These are phyloP conservation scores for Tricholaema leucomelas DNA, from an alignment of 2,113 vertebrate genomes.

Conservation along the genomic window DNA sequence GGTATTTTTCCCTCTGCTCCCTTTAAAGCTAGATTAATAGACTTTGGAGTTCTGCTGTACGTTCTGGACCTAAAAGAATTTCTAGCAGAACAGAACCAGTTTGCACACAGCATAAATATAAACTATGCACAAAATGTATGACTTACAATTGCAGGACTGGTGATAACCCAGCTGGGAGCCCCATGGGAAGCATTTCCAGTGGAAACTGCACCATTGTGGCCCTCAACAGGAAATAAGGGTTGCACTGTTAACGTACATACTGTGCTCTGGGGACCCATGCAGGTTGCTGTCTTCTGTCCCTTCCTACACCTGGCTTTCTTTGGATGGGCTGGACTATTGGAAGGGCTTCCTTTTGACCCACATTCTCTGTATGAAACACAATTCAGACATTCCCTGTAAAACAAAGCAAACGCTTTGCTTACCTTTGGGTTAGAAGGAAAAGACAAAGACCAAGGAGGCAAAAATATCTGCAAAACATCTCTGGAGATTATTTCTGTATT, in stretches of 20 bases:
- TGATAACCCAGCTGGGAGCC: neutral
- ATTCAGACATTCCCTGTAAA: neutral
- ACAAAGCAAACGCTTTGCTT: neutral
- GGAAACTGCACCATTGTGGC: neutral
- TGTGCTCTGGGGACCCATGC: neutral
- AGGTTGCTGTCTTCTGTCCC: neutral
- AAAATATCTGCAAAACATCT: constrained; percentile 61
- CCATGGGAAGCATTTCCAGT: neutral
- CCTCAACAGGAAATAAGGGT: neutral
- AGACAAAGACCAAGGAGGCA: constrained; percentile 52
- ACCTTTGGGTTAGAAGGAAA: constrained; percentile 66
- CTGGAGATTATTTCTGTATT: neutral
- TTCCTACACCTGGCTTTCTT: neutral
- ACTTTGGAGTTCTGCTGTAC: neutral
- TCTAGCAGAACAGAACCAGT: neutral
- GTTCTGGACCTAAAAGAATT: neutral
- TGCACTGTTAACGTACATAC: neutral
- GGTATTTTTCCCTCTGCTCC: neutral
- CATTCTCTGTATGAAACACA: neutral
- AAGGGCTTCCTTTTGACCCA: neutral
- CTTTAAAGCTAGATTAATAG: neutral
- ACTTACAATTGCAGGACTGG: neutral
- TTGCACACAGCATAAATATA: neutral
- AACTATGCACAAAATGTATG: neutral
- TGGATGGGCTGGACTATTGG: neutral